Conservation (phyloP, 2,797 vertebrate genomes). For the Serranus cabrilla region DNA sequence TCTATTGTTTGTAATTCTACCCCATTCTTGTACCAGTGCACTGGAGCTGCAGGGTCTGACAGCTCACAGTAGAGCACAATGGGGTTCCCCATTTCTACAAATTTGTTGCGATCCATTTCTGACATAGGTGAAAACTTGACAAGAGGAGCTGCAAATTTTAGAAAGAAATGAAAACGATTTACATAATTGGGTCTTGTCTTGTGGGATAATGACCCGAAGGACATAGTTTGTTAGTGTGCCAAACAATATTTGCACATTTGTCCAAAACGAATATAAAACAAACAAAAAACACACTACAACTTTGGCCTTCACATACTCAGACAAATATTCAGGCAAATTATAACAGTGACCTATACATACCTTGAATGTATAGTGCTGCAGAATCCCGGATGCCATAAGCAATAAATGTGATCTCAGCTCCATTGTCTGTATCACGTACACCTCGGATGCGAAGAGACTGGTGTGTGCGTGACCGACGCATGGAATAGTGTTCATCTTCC, state of each 20-base stretch:
- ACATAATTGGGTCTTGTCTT: background rate
- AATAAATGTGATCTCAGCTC: constrained; percentile 91
- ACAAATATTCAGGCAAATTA: background rate
- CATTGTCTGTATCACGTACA: constrained; percentile 86
- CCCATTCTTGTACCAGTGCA: constrained; percentile 90
- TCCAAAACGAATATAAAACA: background rate
- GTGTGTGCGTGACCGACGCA: constrained; percentile 85
- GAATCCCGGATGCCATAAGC: constrained; percentile 90
- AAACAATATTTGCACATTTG: background rate
- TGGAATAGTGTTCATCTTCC: constrained; percentile 81
- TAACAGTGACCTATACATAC: constrained; percentile 71
- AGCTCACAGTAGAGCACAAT: constrained; percentile 90
- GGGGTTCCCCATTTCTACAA: constrained; percentile 88
- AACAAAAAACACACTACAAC: background rate
- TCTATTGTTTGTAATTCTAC: constrained; percentile 82
- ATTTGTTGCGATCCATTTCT: constrained; percentile 90
- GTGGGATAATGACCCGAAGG: background rate
- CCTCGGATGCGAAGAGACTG: constrained; percentile 90
- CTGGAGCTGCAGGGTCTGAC: constrained; percentile 83
- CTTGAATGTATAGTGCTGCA: constrained; percentile 92
- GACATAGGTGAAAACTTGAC: constrained; percentile 88
- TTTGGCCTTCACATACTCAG: no score
- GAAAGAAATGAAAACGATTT: constrained; percentile 27
- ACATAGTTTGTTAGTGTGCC: background rate
- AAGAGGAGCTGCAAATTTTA: constrained; percentile 82